Evolutionary conservation across 2,113 vertebrate genomes (phyloP).

Genomic region (Ceyx margarethae): DNA sequence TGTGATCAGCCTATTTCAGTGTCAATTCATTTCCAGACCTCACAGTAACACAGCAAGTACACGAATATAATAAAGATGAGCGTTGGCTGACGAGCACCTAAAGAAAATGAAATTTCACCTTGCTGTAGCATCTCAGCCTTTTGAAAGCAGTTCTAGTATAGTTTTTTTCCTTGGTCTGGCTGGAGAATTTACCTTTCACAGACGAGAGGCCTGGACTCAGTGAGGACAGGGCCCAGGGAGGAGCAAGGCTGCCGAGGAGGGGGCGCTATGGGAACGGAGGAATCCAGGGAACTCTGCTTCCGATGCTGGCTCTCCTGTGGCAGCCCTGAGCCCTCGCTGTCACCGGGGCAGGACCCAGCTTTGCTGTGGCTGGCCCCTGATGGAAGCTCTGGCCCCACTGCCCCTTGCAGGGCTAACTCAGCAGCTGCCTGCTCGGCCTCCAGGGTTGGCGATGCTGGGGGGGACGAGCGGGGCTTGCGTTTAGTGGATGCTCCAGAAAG

Average conservation of each 20-base stretch:
- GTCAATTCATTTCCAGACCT: neutral
- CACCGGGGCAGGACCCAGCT: conserved; percentile 55
- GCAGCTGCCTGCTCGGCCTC: conserved; percentile 83
- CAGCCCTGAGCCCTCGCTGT: conserved; percentile 72
- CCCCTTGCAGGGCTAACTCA: conserved; percentile 84
- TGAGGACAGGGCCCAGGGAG: conserved; percentile 82
- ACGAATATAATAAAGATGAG: neutral
- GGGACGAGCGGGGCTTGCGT: conserved; percentile 88
- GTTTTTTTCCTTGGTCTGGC: neutral
- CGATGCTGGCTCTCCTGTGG: conserved; percentile 74
- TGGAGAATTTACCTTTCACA: conserved; percentile 88
- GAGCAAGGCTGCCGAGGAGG: conserved; percentile 95
- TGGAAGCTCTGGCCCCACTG: conserved; percentile 79
- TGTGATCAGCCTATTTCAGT: neutral
- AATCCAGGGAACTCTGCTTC: conserved; percentile 79
- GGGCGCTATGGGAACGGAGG: conserved; percentile 81
- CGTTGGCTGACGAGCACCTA: neutral
- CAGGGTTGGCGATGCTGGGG: conserved; percentile 90
- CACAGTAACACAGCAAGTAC: neutral
- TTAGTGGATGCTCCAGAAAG: conserved; percentile 90
- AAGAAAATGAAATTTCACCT: neutral
- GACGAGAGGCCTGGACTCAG: conserved; percentile 87
- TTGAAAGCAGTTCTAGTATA: neutral
- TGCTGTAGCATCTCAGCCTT: neutral
- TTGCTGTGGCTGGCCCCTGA: conserved; percentile 53